Percentiles rank a stretch among this genome's conserved stretches.
phyloP scores from a whole-genome alignment of 2,888 invertebrate species.

The Ptychoptera contaminata region DNA sequence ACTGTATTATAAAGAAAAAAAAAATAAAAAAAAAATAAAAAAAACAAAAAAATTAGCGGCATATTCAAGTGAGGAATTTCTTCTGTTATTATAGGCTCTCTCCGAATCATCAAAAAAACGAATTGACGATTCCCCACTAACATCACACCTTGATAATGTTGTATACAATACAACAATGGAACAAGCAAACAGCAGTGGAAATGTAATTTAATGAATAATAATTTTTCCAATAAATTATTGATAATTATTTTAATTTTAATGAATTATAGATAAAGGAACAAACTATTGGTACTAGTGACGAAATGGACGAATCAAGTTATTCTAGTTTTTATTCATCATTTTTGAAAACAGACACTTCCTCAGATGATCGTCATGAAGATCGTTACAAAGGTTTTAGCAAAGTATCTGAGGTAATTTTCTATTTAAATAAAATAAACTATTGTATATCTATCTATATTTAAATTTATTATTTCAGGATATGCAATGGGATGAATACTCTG shows the following conservation, averaged over 20 bases:
- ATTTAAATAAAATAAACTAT: background rate
- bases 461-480: constrained; percentile 6
- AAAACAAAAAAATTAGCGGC: too few relatives aligned
- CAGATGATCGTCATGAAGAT: background rate
- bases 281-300: constrained; percentile 28
- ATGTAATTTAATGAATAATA: background rate
- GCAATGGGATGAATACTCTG: constrained; percentile 6
- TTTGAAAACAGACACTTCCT: constrained; percentile 42
- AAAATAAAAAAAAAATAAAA: too few relatives aligned
- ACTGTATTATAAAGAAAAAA: too few relatives aligned
- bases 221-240: constrained; percentile 1
- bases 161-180: too few relatives aligned
- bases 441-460: background rate
- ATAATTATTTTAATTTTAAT: background rate
- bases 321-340: constrained; percentile 58
- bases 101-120: constrained; percentile 43
- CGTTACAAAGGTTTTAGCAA: background rate
- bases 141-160: constrained; percentile 19
- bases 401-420: constrained; percentile 4
- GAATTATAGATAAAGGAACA: constrained; percentile 16
- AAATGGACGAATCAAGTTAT: constrained; percentile 42
- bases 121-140: constrained; percentile 31
- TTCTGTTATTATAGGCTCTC: constrained; percentile 29
- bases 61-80: too few relatives aligned
- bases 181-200: too few relatives aligned